phyloP scores from a whole-genome alignment of 2,888 invertebrate species.

The Sabellastarte sp. region DNA sequence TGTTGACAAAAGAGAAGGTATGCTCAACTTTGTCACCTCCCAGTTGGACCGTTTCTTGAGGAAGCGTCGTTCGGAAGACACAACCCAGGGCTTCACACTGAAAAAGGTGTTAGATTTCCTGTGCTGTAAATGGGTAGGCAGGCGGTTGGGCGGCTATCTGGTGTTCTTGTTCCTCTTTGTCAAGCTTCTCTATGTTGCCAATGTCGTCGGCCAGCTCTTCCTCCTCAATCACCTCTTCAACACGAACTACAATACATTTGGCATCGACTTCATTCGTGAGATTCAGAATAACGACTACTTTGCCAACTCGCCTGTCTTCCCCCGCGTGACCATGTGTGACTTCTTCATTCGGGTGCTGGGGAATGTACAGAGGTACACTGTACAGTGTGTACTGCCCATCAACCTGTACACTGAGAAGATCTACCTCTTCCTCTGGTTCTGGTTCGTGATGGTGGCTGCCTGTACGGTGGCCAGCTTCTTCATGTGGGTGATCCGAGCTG shows the following conservation, averaged over 20 bases:
- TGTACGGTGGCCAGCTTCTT: slow-evolving; percentile 42
- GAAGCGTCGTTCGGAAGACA: slow-evolving; percentile 1
- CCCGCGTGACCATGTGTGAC: slow-evolving; percentile 14
- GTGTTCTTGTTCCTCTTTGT: slow-evolving; percentile 7
- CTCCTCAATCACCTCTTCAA: slow-evolving; percentile 7
- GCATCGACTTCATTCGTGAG: slow-evolving; percentile 3
- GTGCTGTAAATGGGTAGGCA: neutral
- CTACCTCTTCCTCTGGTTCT: slow-evolving; percentile 32
- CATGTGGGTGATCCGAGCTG: slow-evolving; percentile 38
- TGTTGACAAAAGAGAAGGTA: slow-evolving; percentile 4
- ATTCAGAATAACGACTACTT: neutral
- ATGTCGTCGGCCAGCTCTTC: slow-evolving; percentile 15
- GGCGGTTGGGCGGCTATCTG: slow-evolving; percentile 10
- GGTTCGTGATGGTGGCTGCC: slow-evolving; percentile 47
- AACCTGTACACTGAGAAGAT: slow-evolving; percentile 28
- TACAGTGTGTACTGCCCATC: slow-evolving; percentile 43
- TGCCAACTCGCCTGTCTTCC: slow-evolving; percentile 7
- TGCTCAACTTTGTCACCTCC: slow-evolving; percentile 14
- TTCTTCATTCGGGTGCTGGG: slow-evolving; percentile 36
- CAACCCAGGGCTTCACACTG: neutral
- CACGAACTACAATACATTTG: slow-evolving; percentile 8
- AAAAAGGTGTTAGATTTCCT: neutral
- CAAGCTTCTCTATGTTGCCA: slow-evolving; percentile 12
- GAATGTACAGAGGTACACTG: slow-evolving; percentile 47
- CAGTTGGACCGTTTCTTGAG: slow-evolving; percentile 22